A percentile compares a stretch with the other conserved stretches of the same genome.
Evolutionary conservation across 2,888 invertebrate species (phyloP).

Genomic region (Pollenia griseotomentosa): DNA sequence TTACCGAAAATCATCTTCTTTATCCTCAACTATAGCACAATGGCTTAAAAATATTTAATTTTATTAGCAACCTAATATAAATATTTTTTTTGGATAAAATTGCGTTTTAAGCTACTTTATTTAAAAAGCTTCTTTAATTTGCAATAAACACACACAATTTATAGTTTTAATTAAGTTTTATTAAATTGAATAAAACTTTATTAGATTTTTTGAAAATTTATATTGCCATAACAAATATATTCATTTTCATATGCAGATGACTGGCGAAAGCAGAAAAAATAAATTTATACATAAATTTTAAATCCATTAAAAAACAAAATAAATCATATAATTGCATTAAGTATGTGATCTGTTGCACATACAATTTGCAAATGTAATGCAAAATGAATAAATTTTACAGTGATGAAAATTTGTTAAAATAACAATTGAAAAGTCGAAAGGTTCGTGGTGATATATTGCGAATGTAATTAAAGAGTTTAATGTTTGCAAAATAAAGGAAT

Average conservation of each 20-base stretch:
- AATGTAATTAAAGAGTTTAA: too few relatives aligned
- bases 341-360: constrained; percentile 41
- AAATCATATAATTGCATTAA: constrained; percentile 71
- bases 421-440: not conserved
- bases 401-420: not conserved
- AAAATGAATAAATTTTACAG: constrained; percentile 13
- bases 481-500: too few relatives aligned
- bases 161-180: constrained; percentile 12
- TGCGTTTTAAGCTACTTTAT: too few relatives aligned
- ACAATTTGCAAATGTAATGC: constrained; percentile 15
- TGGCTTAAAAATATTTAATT: too few relatives aligned
- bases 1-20: too few relatives aligned
- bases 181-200: constrained; percentile 14
- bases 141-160: not conserved
- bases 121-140: constrained; percentile 1
- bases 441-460: not conserved
- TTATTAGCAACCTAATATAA: too few relatives aligned
- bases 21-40: too few relatives aligned
- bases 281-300: constrained; percentile 31
- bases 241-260: not conserved
- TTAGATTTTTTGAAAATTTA: constrained; percentile 32
- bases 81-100: too few relatives aligned
- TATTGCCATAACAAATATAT: constrained; percentile 30
- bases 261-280: constrained; percentile 8
- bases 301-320: constrained; percentile 70